These are phyloP conservation scores for Ascaphus truei DNA, from an alignment of 2,113 vertebrate species.

Conservation along the genomic window DNA sequence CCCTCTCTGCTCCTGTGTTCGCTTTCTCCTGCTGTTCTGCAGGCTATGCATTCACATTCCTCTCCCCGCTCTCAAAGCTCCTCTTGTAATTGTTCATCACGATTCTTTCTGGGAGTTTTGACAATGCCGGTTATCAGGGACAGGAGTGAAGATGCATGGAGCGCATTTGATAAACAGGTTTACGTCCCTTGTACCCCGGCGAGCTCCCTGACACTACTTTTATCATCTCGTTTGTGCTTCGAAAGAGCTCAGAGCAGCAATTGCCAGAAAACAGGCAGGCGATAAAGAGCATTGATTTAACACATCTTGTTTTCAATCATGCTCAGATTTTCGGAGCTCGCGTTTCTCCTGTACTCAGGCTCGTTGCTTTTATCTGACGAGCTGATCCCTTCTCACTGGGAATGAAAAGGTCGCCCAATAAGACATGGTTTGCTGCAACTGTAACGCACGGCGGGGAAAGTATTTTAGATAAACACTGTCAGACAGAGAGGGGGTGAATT, in stretches of 20 bases:
- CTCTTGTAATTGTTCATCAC: constrained; percentile 52
- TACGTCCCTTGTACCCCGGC: constrained; percentile 62
- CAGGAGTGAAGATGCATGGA: constrained; percentile 44
- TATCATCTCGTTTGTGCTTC: constrained; percentile 75
- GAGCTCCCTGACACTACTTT: constrained; percentile 73
- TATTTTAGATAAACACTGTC: constrained; percentile 86
- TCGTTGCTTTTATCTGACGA: constrained; percentile 83
- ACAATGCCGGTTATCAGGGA: constrained; percentile 60
- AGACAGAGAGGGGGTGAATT: constrained; percentile 79
- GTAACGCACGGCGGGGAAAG: constrained; percentile 75
- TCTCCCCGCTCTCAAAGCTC: constrained; percentile 40
- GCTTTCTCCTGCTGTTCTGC: not conserved
- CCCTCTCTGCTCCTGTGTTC: too few species aligned
- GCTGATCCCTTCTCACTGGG: constrained; percentile 78
- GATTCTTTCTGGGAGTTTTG: constrained; percentile 55
- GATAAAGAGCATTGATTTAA: constrained; percentile 86
- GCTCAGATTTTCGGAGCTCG: constrained; percentile 80
- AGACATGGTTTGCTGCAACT: constrained; percentile 83
- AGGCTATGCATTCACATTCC: not conserved
- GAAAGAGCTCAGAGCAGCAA: constrained; percentile 79
- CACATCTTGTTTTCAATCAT: constrained; percentile 86
- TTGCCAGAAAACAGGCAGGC: constrained; percentile 76
- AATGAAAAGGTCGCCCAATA: constrained; percentile 86
- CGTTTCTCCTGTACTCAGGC: constrained; percentile 76
- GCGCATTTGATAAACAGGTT: constrained; percentile 74